Evolutionary conservation across 2,113 vertebrate species (phyloP).

Genomic region (Dipodomys ordii): DNA sequence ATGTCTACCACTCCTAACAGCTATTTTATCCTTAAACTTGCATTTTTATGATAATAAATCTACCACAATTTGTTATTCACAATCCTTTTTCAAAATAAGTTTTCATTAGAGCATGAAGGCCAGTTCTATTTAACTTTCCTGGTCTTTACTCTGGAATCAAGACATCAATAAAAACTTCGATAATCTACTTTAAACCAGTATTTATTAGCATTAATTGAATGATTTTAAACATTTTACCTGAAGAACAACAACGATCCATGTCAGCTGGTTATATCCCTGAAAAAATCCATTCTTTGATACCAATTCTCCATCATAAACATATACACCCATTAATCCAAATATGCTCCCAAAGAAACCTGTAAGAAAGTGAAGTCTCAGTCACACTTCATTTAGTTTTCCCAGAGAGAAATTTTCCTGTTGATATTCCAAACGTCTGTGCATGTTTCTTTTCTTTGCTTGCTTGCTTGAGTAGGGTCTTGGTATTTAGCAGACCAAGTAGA

Average conservation of each 20-base stretch:
- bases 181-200: slow-evolving; percentile 21
- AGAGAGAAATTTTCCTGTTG: neutral
- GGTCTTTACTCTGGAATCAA: neutral
- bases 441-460: too few relatives aligned
- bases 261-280: slow-evolving; percentile 96
- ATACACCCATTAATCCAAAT: slow-evolving; percentile 95
- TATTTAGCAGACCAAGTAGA: neutral
- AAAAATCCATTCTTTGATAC: slow-evolving; percentile 95
- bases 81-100: neutral
- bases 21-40: slow-evolving; percentile 4
- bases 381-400: slow-evolving; percentile 39
- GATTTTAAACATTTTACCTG: slow-evolving; percentile 89
- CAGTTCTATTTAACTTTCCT: neutral
- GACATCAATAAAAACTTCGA: neutral
- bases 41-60: slow-evolving; percentile 4
- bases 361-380: slow-evolving; percentile 65
- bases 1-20: neutral
- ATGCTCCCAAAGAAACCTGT: slow-evolving; percentile 95
- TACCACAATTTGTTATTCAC: neutral
- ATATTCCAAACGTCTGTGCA: neutral
- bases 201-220: slow-evolving; percentile 29
- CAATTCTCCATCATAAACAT: slow-evolving; percentile 94
- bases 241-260: slow-evolving; percentile 95
- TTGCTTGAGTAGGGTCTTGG: neutral
- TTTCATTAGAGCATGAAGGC: neutral